Percentiles rank a stretch among this genome's conserved stretches.
Evolutionary conservation across 1,140 invertebrate species (phyloP).

Genomic region (Drosophila lacteicornis): DNA sequence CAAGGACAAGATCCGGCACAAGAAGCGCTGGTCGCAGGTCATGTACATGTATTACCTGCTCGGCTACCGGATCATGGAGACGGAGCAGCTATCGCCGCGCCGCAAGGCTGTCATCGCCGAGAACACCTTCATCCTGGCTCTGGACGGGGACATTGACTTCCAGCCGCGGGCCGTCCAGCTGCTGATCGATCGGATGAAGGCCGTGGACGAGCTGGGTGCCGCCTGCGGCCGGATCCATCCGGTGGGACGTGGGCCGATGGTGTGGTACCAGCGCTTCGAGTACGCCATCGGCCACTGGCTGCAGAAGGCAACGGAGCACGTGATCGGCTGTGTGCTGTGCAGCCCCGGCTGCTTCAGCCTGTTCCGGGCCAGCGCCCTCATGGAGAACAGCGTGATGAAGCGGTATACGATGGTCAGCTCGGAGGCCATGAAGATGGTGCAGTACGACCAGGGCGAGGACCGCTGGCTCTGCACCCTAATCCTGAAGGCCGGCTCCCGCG

Average conservation of each 20-base stretch:
- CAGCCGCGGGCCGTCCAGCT: constrained; percentile 93
- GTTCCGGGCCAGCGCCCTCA: constrained; percentile 94
- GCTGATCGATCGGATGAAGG: constrained; percentile 96
- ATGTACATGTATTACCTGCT: constrained; percentile 98
- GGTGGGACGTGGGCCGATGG: constrained; percentile 94
- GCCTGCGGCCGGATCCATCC: constrained; percentile 97
- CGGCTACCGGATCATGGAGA: constrained; percentile 92
- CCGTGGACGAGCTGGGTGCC: constrained; percentile 93
- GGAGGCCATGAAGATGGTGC: constrained; percentile 94
- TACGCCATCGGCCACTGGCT: constrained; percentile 97
- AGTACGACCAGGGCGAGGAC: constrained; percentile 96
- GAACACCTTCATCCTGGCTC: constrained; percentile 94
- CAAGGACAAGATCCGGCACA: constrained; percentile 94
- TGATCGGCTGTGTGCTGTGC: constrained; percentile 94
- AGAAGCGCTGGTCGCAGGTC: constrained; percentile 93
- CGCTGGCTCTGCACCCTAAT: constrained; percentile 95
- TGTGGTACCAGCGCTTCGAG: constrained; percentile 97
- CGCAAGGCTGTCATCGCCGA: constrained; percentile 91
- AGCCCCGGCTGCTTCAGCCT: constrained; percentile 97
- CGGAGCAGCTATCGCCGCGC: constrained; percentile 87
- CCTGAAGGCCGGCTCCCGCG: constrained; percentile 94
- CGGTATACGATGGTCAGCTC: constrained; percentile 93
- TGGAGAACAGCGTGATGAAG: constrained; percentile 96
- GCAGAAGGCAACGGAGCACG: constrained; percentile 97
- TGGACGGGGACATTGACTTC: constrained; percentile 98